phyloP scores from a whole-genome alignment of 2,113 vertebrate genomes.

The Rhinolophus ferrumequinum region DNA sequence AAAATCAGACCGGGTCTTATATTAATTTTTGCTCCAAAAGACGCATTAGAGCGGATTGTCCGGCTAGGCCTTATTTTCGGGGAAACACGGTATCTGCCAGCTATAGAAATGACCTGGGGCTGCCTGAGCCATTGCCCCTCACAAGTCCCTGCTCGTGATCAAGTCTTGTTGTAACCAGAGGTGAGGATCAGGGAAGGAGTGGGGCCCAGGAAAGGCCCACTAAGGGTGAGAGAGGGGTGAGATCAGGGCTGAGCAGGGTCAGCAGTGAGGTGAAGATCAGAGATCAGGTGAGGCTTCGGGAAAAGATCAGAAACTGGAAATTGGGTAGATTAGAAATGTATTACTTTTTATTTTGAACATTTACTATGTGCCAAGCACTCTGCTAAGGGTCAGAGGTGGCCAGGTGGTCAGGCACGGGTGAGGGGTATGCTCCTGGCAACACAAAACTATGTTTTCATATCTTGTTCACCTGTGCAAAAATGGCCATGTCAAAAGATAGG shows the following conservation, averaged over 20 bases:
- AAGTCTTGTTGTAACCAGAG: background rate
- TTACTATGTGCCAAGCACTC: background rate
- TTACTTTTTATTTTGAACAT: background rate
- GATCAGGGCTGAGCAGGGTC: background rate
- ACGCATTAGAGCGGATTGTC: no score
- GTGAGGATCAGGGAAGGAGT: background rate
- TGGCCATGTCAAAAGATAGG: fast-evolving
- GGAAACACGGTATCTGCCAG: no score
- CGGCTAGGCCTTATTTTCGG: no score
- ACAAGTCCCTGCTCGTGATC: background rate
- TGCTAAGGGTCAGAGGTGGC: background rate
- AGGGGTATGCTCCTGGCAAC: fast-evolving
- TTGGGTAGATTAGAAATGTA: background rate
- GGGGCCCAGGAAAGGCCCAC: background rate
- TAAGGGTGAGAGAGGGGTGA: background rate
- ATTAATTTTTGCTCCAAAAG: no score
- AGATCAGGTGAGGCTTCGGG: background rate
- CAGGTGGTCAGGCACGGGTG: background rate
- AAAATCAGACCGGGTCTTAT: no score
- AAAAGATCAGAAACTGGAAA: background rate
- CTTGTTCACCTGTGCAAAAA: background rate
- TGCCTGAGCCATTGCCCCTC: fast-evolving
- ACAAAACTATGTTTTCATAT: background rate
- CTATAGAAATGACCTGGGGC: background rate
- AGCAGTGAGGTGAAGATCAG: background rate